Percentiles rank a stretch among this genome's conserved stretches.
These are phyloP conservation scores for Grus americana DNA, from an alignment of 2,113 vertebrate genomes.

Conservation along the genomic window DNA sequence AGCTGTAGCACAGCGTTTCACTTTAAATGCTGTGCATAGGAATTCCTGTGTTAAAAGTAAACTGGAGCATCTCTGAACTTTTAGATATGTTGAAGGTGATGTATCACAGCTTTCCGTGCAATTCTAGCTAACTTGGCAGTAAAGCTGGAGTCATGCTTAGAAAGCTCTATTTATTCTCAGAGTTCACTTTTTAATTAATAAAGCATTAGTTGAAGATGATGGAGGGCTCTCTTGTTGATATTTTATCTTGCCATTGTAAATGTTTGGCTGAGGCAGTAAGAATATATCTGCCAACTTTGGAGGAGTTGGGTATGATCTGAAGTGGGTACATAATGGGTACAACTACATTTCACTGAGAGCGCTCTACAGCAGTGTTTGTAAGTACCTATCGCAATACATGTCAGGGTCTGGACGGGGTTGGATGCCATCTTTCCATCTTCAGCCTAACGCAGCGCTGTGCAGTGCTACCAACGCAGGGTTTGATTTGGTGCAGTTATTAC, in stretches of 20 bases:
- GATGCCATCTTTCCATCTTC: background rate
- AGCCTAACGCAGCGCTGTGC: no score
- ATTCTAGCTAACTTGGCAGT: background rate
- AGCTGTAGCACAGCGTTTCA: background rate
- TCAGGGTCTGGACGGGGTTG: background rate
- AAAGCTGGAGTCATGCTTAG: background rate
- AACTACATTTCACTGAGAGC: background rate
- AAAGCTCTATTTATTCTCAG: background rate
- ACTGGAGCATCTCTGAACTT: background rate
- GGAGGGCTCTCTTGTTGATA: background rate
- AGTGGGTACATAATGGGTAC: background rate
- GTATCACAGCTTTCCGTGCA: rapidly evolving
- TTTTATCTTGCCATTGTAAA: background rate
- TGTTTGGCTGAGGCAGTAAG: background rate
- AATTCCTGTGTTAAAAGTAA: background rate
- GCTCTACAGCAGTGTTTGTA: background rate
- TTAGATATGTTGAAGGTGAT: background rate
- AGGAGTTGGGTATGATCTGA: background rate
- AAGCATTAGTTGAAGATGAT: background rate
- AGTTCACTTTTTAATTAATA: background rate
- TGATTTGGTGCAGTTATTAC: background rate
- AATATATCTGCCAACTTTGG: background rate
- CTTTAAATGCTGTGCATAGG: background rate
- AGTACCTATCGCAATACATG: rapidly evolving
- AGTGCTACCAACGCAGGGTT: background rate